Base-by-base conservation (phyloP, 2,888 invertebrate species). In the Agrenia bidenticulata region DNA sequence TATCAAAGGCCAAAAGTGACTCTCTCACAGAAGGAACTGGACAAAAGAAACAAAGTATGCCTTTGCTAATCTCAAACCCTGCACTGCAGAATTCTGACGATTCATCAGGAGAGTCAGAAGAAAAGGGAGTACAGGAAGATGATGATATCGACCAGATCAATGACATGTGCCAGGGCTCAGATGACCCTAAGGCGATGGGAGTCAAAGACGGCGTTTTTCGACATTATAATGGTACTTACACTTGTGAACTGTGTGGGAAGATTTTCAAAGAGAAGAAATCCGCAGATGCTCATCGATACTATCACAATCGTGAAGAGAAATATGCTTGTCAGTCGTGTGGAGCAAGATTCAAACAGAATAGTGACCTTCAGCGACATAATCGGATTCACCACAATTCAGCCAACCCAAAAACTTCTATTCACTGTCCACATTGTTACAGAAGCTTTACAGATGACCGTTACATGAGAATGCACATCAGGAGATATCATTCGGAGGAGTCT, bases 281-380 rank as follows among this genome's bases (percentile, higher is more conserved):
- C 5, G 45, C 45, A 9, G 45, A 45, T 45, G 61, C 60, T 26
- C 69, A 69, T 32, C 32, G 65, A 0, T 69, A 69, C 41, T 69
- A 69, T 54, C 69, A 69, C 39, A 54, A 63, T 32, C 41, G 69
- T 5, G 65, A 65, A 23, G 15, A 23, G 9, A 69, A 69, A 42
- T 54, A 67, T 45, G 26, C 37, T 39, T 67, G 67, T 17, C 50
- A 61, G 0, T 4, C 5, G 13, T 67, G 67, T 19, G 62, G 67
- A n/a, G 67, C 64, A 15, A 54, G 41, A 32, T 69, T 69, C 45
- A 69, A 69, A 41, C 69, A 69, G 26, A 61, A 49, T 19, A 66
- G 66, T 27, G 69, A 69, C 32, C 54, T 69, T 13, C 61, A 64
- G 1, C 49, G 69, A 1, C 69, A 69, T 42, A 59, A 61, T 11